These are phyloP conservation scores for Leptosomus discolor DNA, from an alignment of 2,113 vertebrate species.

Conservation along the genomic window DNA sequence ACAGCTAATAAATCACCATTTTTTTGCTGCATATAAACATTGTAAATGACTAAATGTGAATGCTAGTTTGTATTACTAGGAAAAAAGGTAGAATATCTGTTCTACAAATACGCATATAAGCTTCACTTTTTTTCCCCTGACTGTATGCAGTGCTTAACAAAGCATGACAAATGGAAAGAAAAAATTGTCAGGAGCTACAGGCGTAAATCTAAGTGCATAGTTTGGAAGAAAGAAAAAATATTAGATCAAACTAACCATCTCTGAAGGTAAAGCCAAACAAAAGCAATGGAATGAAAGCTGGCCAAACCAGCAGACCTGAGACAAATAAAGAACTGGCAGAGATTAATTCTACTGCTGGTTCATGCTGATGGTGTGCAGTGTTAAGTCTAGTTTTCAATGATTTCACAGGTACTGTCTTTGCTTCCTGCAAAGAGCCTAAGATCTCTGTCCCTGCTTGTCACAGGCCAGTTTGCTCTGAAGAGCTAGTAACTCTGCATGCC, in stretches of 20 bases:
- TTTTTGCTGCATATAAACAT: neutral
- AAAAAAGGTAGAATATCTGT: neutral
- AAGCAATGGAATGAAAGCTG: neutral
- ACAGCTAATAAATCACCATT: neutral
- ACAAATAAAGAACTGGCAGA: neutral
- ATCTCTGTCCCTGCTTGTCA: neutral
- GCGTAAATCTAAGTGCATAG: neutral
- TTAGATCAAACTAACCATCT: neutral
- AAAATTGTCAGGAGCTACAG: neutral
- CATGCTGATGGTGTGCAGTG: rapidly evolving
- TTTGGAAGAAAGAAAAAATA: neutral
- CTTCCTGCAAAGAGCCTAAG: neutral
- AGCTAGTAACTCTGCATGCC: neutral
- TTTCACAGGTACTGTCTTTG: neutral
- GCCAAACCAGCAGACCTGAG: neutral
- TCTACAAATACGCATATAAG: neutral
- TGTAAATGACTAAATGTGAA: neutral
- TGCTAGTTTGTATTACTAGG: neutral
- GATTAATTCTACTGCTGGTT: neutral
- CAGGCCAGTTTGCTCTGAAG: neutral
- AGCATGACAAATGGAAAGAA: neutral
- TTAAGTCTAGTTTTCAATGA: neutral
- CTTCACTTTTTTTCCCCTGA: neutral
- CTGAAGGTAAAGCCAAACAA: neutral
- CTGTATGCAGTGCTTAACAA: neutral